Evolutionary conservation across 2,113 vertebrate species (phyloP).

Genomic region (Calyptommatus sinebrachiatus): DNA sequence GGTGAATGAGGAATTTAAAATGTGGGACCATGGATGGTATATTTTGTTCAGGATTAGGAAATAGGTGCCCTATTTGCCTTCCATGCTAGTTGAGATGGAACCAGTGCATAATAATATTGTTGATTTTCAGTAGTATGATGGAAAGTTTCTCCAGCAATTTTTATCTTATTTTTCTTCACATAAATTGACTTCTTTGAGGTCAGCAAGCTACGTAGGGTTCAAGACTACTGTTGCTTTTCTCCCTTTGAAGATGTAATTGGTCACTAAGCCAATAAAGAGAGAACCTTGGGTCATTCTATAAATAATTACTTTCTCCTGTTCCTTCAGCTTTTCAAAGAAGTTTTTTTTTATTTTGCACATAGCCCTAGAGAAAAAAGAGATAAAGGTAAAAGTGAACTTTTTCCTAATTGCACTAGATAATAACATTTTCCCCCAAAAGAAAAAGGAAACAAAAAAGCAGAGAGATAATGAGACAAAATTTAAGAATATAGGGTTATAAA

Average conservation of each 20-base stretch:
- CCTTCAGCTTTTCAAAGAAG: background rate
- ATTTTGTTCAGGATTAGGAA: background rate
- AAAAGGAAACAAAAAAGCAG: too few species aligned
- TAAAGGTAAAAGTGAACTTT: background rate
- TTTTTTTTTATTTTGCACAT: background rate
- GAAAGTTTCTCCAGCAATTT: background rate
- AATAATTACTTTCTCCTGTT: background rate
- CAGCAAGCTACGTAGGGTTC: background rate
- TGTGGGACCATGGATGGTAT: background rate
- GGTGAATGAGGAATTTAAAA: background rate
- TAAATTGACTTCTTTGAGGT: background rate
- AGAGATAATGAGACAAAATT: background rate
- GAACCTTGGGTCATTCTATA: conserved; percentile 11
- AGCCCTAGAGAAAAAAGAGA: background rate
- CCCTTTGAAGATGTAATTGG: conserved; percentile 14
- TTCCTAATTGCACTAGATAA: background rate
- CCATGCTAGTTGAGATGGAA: background rate
- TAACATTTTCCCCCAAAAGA: too few species aligned
- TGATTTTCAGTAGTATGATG: background rate
- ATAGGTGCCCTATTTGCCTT: background rate
- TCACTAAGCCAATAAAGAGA: background rate
- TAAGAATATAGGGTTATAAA: background rate
- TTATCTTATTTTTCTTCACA: background rate
- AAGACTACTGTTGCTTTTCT: background rate
- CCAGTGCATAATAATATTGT: background rate